A percentile compares a stretch with the other conserved stretches of the same genome.
Conservation (phyloP, 2,888 invertebrate genomes). For the Tinea semifulvella region DNA sequence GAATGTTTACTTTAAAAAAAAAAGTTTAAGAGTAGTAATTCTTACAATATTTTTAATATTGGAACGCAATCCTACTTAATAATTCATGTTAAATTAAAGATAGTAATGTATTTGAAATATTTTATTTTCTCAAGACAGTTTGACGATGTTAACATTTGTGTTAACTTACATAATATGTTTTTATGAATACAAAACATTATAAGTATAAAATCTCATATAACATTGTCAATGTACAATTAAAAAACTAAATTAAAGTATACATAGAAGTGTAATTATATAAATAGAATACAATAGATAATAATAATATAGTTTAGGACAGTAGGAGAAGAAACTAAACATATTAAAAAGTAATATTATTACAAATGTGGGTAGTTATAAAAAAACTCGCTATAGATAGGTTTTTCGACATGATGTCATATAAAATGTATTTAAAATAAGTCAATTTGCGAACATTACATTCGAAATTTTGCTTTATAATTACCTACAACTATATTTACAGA, state of each 20-base stretch:
- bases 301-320: too few species aligned
- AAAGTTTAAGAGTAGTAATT: too few species aligned
- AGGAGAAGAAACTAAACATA: background rate
- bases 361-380: constrained; percentile 1
- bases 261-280: constrained; percentile 14
- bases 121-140: constrained; percentile 47
- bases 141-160: constrained; percentile 22
- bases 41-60: too few species aligned
- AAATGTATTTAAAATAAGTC: constrained; percentile 52
- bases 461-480: background rate
- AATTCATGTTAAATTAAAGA: background rate
- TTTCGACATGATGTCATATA: constrained; percentile 58
- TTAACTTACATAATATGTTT: constrained; percentile 13
- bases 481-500: constrained; percentile 55
- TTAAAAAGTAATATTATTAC: background rate
- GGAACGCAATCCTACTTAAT: too few species aligned
- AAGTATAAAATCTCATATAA: constrained; percentile 14
- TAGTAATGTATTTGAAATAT: constrained; percentile 1
- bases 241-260: constrained; percentile 12
- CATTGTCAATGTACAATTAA: constrained; percentile 16
- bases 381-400: constrained; percentile 28
- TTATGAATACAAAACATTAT: constrained; percentile 6
- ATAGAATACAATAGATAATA: background rate
- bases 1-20: too few species aligned
- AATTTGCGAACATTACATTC: background rate